These are phyloP conservation scores for Galagoides demidoff DNA, from an alignment of 2,797 vertebrate genomes.

Conservation along the genomic window DNA sequence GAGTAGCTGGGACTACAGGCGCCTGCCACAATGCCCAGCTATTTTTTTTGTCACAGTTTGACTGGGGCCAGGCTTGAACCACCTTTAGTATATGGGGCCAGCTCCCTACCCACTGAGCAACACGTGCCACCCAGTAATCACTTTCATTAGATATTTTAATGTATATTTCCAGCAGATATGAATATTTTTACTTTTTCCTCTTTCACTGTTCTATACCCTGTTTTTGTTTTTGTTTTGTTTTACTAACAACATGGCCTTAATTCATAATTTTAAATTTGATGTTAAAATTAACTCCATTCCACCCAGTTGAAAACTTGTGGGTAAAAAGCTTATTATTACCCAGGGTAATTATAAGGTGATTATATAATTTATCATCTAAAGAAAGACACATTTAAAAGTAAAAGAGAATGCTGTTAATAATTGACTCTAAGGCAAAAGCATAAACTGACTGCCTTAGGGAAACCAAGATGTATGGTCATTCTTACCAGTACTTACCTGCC, in stretches of 20 bases:
- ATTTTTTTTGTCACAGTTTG: too few relatives aligned
- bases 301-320: constrained; percentile 25
- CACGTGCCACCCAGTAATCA: background rate
- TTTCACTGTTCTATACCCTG: background rate
- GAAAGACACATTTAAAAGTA: background rate
- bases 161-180: constrained; percentile 25
- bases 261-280: constrained; percentile 49
- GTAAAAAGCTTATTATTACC: constrained; percentile 40
- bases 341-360: background rate
- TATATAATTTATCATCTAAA: constrained; percentile 41
- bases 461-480: background rate
- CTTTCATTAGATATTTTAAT: constrained; percentile 30
- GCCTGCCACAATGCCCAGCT: too few relatives aligned
- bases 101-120: too few relatives aligned
- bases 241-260: constrained; percentile 14
- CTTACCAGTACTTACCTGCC: background rate
- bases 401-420: constrained; percentile 29
- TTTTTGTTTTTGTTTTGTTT: background rate
- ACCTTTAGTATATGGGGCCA: too few relatives aligned
- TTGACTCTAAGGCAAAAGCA: constrained; percentile 31
- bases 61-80: too few relatives aligned
- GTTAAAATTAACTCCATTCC: constrained; percentile 30
- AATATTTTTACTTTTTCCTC: constrained; percentile 36
- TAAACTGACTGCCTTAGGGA: constrained; percentile 32
- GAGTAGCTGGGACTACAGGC: too few relatives aligned